Base-by-base conservation (phyloP, 1,140 invertebrate genomes). In the Habropoda laboriosa region DNA sequence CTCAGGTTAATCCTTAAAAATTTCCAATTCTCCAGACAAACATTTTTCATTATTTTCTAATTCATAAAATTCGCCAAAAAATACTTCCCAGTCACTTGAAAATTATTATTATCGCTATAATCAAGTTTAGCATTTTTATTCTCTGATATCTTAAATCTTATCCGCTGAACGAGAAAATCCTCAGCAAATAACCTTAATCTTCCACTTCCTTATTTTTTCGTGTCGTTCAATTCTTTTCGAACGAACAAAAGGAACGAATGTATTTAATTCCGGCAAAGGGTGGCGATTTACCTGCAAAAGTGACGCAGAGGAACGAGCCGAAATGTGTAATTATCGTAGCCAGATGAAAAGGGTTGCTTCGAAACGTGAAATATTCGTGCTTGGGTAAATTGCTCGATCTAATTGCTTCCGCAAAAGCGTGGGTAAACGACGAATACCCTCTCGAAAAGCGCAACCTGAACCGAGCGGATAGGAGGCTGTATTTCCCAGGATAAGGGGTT, bases 401-500 rank as follows among this genome's bases (percentile, higher is more conserved):
- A 49, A 51, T 63, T 45, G 55, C 42, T 47, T 32, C 7, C 7
- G 8, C 10, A 16, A 51, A 51, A 49, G 16, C 30, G 10, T 40
- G 32, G 13, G 27, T 66, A 55, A 67, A 57, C 21, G 49, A 21
- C 0, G 12, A 21, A 24, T 2, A 38, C 0, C 8, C 10, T 10
- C 3, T 35, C 45, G 27, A 27, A 71, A 58, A 70, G 2, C 7
- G 45, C 16, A 60, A 71, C 27, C 21, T 16, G 18, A 77, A 21
- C 18, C 35, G 5, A 16, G 7, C 32, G 8, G 45, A 75, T 58
- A 58, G 67, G 75, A 61, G 61, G 45, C 55, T 78, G 67, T 60
- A 71, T 71, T 78, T 60, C 27, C 27, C 45, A 40, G 67, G 67
- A 57, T 63, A 55, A 72, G 18, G 55, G 70, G 70, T 42, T 53